Percentiles rank a stretch among this genome's conserved stretches.
Conservation (phyloP, 2,113 vertebrate genomes). For the Peromyscus maniculatus region DNA sequence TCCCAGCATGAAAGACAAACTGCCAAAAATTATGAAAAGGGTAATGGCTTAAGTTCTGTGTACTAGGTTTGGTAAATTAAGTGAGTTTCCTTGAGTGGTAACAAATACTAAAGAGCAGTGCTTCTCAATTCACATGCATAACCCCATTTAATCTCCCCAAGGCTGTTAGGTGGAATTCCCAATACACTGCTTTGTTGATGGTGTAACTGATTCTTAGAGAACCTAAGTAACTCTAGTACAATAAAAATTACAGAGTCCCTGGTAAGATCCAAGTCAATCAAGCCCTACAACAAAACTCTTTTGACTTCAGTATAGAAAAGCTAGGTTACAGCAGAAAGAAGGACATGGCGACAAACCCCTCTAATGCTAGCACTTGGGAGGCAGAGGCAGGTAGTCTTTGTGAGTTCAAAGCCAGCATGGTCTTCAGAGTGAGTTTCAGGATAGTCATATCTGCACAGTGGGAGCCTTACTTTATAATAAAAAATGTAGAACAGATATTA, state of each 20-base stretch:
- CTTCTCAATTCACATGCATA: constrained; percentile 21
- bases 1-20: background rate
- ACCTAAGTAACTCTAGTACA: constrained; percentile 4
- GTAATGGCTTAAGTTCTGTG: background rate
- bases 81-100: constrained; percentile 29
- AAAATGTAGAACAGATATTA: background rate
- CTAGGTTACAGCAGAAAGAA: constrained; percentile 19
- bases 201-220: constrained; percentile 14
- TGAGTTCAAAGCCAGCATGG: background rate
- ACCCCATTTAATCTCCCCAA: constrained; percentile 23
- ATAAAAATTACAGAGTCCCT: background rate
- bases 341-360: no score
- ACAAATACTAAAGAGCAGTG: background rate
- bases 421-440: background rate
- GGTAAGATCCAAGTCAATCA: background rate
- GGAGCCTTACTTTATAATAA: background rate
- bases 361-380: background rate
- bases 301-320: background rate
- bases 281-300: background rate
- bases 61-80: constrained; percentile 1
- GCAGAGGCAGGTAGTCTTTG: background rate
- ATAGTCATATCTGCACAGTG: background rate
- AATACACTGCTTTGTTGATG: background rate
- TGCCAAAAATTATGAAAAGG: constrained; percentile 36
- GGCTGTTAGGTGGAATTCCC: background rate